Base-by-base conservation (phyloP, 1,140 invertebrate genomes). In the Lordiphosa clarofinis region DNA sequence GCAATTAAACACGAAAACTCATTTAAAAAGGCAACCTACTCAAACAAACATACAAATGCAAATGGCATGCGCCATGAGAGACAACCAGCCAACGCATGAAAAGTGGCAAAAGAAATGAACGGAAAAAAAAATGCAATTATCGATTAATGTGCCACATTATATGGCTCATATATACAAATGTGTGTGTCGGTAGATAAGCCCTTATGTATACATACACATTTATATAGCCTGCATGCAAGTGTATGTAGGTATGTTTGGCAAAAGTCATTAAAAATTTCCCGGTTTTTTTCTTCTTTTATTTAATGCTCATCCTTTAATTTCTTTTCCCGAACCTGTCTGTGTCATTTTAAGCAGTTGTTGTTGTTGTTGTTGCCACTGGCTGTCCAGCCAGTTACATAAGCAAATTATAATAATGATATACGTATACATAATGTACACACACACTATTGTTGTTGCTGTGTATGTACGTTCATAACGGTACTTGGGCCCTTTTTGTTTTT, bases 131-230 rank as follows among this genome's bases (percentile, higher is more conserved):
- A 71, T 84, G 73, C 78, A 84, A 84, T 84, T 84, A 84, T 84
- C 78, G 78, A 84, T 84, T 84, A 84, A 84, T 84, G 79, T 78
- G 65, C 69, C 78, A 84, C 78, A 86, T 84, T 84, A 82, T 76
- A 75, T 81, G 57, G 56, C 71, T 60, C 63, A 64, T 56, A 70
- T 57, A 56, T 40, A 43, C 11, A 35, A 31, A 13, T 13, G 38
- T 13, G 13, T 54, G 39, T 9, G 49, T 52, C 37, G 57, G 57
- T 66, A 62, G 57, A 71, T 71, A 71, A 71, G 42, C 49, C 53
- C 68, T 63, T 68, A 72, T 72, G 62, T 65, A 65, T 59, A 59
- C 43, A 49, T 19, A 19, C 19, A 19, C 3, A 19, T 19, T 19
- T 19, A 19, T 55, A 44, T 59, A 50, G 57, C 38, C 36, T 56